Percentiles rank a stretch among this genome's conserved stretches.
Conservation (phyloP, 1,140 invertebrate genomes). For the Acromyrmex charruanus region DNA sequence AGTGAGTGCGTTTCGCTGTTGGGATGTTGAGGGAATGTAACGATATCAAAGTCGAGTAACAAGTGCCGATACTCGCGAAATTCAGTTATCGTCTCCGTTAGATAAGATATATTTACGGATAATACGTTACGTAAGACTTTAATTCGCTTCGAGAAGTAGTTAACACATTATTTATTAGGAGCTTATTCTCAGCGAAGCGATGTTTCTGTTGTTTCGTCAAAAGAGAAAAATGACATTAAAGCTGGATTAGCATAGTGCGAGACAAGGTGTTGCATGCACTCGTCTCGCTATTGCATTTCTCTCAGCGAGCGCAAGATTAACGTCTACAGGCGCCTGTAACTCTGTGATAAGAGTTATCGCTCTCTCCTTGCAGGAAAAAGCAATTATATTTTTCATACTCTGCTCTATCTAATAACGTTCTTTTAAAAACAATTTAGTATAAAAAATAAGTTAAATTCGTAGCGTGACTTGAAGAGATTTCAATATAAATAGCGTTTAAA, state of each 20-base stretch:
- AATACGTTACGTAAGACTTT: background rate
- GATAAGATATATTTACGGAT: slow-evolving; percentile 11
- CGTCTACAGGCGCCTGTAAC: slow-evolving; percentile 29
- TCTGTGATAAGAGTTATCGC: slow-evolving; percentile 47
- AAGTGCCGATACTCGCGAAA: background rate
- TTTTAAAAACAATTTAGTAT: background rate
- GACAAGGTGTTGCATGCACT: slow-evolving; percentile 12
- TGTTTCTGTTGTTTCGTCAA: background rate
- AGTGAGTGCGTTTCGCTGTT: slow-evolving; percentile 33
- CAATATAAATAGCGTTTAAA: background rate
- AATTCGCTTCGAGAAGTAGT: slow-evolving; percentile 11
- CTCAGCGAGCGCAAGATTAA: slow-evolving; percentile 49
- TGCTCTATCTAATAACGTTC: background rate
- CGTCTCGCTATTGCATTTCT: slow-evolving; percentile 30
- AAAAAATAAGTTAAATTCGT: background rate
- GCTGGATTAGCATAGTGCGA: slow-evolving; percentile 26
- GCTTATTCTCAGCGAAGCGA: background rate
- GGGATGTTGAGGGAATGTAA: background rate
- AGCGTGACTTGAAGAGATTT: background rate
- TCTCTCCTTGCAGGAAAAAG: background rate
- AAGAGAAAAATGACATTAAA: slow-evolving; percentile 35
- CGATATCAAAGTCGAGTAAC: slow-evolving; percentile 26
- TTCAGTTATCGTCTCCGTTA: background rate
- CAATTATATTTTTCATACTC: slow-evolving; percentile 39
- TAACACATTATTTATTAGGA: slow-evolving; percentile 18